Evolutionary conservation across 2,113 vertebrate species (phyloP), one percentile per base, ranked within the genome.

Genomic region (Paralichthys olivaceus): DNA sequence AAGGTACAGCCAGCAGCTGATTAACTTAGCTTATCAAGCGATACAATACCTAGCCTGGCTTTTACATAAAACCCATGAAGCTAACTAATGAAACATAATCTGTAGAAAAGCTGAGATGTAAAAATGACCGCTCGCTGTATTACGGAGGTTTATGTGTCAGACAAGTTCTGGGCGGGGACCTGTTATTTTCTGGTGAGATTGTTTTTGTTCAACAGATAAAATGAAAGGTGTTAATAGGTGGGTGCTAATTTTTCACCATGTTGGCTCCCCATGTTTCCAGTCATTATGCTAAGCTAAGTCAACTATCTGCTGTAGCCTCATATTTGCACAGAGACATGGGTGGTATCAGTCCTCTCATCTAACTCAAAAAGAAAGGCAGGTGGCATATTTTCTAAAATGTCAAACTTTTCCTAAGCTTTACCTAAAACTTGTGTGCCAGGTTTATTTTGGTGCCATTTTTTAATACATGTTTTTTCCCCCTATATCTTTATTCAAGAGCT

Each of bases 391-490:
- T 19, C 43, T 47, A n/a, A 62, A 15, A 28, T 74, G 28, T 56
- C 34, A 25, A 68, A 26, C 20, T n/a, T 19, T 67, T 14, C n/a
- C 45, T 26, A 25, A 68, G 22, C 20, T n/a, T 19, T 67, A 9
- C n/a, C 45, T 26, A 47, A 63, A 53, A 19, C 25, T 17, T 32
- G 14, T 45, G 20, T 43, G 51, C 61, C 56, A 15, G 37, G 47
- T 59, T 69, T 64, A 29, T 28, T 58, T 64, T 32, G 59, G 43
- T 54, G 53, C 53, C 43, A 65, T 64, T 51, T 62, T 72, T 49
- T 32, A 13, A 60, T 12, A 40, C 9, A 40, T 1, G 37, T 40
- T 40, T 40, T 40, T 40, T 4, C 8, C 34, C 11, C 11, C 11
- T 37, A 37, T 12, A 37, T 11, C 9, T 12, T 11, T 11, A 12